These are phyloP conservation scores for Volucella zonaria DNA, from an alignment of 2,888 invertebrate genomes.

Conservation along the genomic window DNA sequence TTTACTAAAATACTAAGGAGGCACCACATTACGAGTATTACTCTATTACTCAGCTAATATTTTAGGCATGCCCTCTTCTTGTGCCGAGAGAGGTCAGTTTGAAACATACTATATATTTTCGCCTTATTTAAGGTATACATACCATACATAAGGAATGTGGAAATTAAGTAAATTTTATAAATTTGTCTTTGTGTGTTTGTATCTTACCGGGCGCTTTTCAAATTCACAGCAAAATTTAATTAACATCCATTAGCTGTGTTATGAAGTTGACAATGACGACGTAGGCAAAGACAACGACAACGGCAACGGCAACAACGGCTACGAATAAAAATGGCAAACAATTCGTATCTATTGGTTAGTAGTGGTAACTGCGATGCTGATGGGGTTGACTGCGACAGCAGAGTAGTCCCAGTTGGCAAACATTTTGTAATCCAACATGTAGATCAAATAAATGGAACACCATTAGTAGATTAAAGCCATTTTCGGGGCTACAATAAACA, in stretches of 20 bases:
- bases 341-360: constrained; percentile 55
- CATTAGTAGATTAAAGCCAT: constrained; percentile 69
- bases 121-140: constrained; percentile 14
- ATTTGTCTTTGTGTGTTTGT: constrained; percentile 31
- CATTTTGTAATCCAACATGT: constrained; percentile 71
- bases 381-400: constrained; percentile 44
- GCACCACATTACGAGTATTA: constrained; percentile 50
- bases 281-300: constrained; percentile 29
- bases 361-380: constrained; percentile 48
- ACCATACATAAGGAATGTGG: constrained; percentile 14
- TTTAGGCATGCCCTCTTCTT: constrained; percentile 21
- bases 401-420: constrained; percentile 55
- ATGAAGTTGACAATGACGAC: constrained; percentile 35
- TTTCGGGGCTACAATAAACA: constrained; percentile 31
- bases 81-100: constrained; percentile 19
- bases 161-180: constrained; percentile 60
- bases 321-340: constrained; percentile 48
- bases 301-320: constrained; percentile 36
- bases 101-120: not conserved
- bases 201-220: constrained; percentile 58
- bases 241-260: constrained; percentile 70
- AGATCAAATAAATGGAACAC: constrained; percentile 61
- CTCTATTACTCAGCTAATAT: constrained; percentile 46
- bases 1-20: constrained; percentile 66
- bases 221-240: constrained; percentile 67